phyloP scores from a whole-genome alignment of 2,888 invertebrate genomes.

The Globia sparganii region DNA sequence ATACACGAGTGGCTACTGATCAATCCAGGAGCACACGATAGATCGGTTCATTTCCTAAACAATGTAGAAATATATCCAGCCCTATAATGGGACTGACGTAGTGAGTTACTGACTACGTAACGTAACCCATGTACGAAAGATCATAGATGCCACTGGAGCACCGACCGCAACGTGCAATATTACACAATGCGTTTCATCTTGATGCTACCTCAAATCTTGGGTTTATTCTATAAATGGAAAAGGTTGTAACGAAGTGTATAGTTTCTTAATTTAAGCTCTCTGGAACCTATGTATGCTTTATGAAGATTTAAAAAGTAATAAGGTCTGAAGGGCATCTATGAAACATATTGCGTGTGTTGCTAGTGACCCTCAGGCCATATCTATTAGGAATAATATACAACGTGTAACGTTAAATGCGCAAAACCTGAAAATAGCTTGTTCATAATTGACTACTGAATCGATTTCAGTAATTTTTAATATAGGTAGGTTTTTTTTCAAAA shows the following conservation, averaged over 20 bases:
- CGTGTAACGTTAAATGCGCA: too few species aligned
- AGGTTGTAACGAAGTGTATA: not conserved
- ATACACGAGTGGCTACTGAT: conserved; percentile 66
- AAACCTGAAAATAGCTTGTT: too few species aligned
- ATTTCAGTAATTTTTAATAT: too few species aligned
- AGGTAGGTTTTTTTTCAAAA: too few species aligned
- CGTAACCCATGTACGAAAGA: conserved; percentile 49
- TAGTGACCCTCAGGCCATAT: conserved; percentile 1
- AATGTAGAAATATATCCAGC: conserved; percentile 45
- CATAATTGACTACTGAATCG: too few species aligned
- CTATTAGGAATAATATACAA: conserved; percentile 19
- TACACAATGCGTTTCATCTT: conserved; percentile 65
- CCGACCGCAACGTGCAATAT: conserved; percentile 62
- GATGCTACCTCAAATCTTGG: conserved; percentile 51
- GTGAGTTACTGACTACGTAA: conserved; percentile 32
- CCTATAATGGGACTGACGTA: conserved; percentile 32
- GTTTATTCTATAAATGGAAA: conserved; percentile 34
- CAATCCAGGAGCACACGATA: conserved; percentile 61
- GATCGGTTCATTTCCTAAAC: conserved; percentile 55
- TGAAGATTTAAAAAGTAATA: conserved; percentile 4
- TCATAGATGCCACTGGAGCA: conserved; percentile 64
- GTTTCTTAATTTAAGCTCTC: conserved; percentile 2
- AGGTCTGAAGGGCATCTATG: conserved; percentile 2
- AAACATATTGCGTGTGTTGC: conserved; percentile 3
- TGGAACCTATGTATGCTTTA: not conserved